Evolutionary conservation across 2,797 vertebrate species (phyloP).

Genomic region (Pantherophis alleghaniensis): DNA sequence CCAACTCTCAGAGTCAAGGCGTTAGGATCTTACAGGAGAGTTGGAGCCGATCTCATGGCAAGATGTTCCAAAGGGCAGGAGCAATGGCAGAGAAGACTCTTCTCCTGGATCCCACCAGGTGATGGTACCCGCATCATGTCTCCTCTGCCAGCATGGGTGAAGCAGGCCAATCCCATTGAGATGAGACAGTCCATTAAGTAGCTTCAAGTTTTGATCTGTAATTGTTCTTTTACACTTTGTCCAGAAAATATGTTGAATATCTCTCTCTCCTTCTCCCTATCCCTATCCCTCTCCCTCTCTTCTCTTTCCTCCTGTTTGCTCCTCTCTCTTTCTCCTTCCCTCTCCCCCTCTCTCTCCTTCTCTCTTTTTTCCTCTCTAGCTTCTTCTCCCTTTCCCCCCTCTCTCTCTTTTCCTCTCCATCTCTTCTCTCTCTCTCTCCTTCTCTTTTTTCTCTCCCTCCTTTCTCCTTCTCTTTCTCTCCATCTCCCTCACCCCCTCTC

Average conservation of each 20-base stretch:
- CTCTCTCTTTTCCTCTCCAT: too few species aligned
- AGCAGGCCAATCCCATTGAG: too few species aligned
- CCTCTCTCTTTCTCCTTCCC: too few species aligned
- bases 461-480: neutral
- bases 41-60: too few species aligned
- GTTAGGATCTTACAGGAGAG: neutral
- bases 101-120: too few species aligned
- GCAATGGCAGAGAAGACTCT: too few species aligned
- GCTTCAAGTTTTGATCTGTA: neutral
- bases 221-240: neutral
- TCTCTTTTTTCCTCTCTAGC: neutral
- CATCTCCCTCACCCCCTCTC: too few species aligned
- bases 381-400: too few species aligned
- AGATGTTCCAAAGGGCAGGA: too few species aligned
- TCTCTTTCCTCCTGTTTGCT: neutral
- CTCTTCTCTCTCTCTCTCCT: too few species aligned
- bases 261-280: neutral
- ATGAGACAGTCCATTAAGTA: neutral
- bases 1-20: neutral
- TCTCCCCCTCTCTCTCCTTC: too few species aligned
- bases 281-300: neutral
- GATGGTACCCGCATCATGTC: neutral
- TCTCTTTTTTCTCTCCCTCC: too few species aligned
- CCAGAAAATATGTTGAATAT: neutral
- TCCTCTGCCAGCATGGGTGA: neutral